Evolutionary conservation across 2,888 invertebrate species (phyloP).

Genomic region (Melanostoma scalare): DNA sequence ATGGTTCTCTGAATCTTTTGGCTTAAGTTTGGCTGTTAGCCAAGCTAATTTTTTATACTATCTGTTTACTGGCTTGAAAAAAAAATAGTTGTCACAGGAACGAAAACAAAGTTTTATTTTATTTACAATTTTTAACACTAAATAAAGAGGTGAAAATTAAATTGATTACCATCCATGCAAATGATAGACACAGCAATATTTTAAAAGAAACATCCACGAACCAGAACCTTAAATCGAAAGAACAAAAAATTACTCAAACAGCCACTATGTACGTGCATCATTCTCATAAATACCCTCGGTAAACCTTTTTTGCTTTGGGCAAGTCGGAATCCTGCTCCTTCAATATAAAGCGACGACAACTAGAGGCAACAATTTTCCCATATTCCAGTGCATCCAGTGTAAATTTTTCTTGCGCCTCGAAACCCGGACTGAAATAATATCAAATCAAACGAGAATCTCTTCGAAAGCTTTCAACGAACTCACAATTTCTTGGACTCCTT

Average conservation of each 20-base stretch:
- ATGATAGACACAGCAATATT: not conserved
- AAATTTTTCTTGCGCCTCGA: conserved; percentile 37
- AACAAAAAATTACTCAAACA: not conserved
- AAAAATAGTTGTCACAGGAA: too few species aligned
- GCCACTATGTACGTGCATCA: not conserved
- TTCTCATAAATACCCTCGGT: conserved; percentile 36
- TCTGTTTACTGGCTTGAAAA: too few species aligned
- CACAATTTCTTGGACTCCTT: conserved; percentile 56
- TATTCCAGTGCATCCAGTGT: conserved; percentile 45
- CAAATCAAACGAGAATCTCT: not conserved
- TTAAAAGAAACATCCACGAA: conserved; percentile 5
- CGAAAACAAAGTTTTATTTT: too few species aligned
- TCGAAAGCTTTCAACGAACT: not conserved
- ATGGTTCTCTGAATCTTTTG: too few species aligned
- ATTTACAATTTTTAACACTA: too few species aligned
- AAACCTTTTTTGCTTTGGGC: conserved; percentile 32
- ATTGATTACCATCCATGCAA: too few species aligned
- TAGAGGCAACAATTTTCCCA: conserved; percentile 43
- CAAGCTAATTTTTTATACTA: too few species aligned
- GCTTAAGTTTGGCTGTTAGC: too few species aligned
- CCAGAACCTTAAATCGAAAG: not conserved
- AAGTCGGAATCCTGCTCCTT: conserved; percentile 54
- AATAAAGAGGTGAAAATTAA: too few species aligned
- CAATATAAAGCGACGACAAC: conserved; percentile 58
- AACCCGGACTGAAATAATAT: conserved; percentile 29